These are phyloP conservation scores for Acropora yongei DNA, from an alignment of 64 coral and sea anemone genomes.

Conservation along the genomic window DNA sequence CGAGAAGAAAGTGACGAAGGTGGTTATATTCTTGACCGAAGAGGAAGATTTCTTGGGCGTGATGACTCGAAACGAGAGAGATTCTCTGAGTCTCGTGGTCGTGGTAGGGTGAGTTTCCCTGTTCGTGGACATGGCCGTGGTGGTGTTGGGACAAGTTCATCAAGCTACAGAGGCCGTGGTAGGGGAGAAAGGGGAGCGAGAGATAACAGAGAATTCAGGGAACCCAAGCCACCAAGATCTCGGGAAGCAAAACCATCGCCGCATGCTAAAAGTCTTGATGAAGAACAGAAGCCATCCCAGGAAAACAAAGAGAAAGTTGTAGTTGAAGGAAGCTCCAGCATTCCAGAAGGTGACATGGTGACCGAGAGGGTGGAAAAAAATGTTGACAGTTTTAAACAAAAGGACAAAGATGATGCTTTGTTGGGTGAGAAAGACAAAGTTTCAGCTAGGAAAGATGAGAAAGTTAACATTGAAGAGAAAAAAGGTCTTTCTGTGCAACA, in stretches of 20 bases:
- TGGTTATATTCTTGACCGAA: slow-evolving; percentile 53
- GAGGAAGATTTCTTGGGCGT: slow-evolving; percentile 61
- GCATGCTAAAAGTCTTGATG: background rate
- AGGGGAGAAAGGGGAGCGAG: slow-evolving; percentile 53
- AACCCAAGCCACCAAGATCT: background rate
- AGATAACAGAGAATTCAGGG: slow-evolving; percentile 47
- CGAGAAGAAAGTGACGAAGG: slow-evolving; percentile 58
- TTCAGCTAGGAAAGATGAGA: background rate
- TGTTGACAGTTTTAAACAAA: background rate
- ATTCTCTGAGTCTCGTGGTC: slow-evolving; percentile 32
- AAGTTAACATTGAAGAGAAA: background rate
- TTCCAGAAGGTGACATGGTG: background rate
- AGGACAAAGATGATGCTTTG: background rate
- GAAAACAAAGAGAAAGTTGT: slow-evolving; percentile 33
- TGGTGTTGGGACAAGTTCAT: slow-evolving; percentile 40
- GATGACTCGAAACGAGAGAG: slow-evolving; percentile 35
- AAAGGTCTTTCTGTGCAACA: background rate
- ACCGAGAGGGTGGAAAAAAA: background rate
- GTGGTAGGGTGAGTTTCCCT: slow-evolving; percentile 70
- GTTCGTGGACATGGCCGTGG: slow-evolving; percentile 81
- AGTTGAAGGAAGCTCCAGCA: background rate
- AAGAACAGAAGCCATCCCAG: background rate
- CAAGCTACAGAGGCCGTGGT: slow-evolving; percentile 81
- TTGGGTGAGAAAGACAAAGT: background rate
- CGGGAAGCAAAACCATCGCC: slow-evolving; percentile 17